Base-by-base conservation (phyloP, 2,888 invertebrate species). In the Hipparchia sbordonii region DNA sequence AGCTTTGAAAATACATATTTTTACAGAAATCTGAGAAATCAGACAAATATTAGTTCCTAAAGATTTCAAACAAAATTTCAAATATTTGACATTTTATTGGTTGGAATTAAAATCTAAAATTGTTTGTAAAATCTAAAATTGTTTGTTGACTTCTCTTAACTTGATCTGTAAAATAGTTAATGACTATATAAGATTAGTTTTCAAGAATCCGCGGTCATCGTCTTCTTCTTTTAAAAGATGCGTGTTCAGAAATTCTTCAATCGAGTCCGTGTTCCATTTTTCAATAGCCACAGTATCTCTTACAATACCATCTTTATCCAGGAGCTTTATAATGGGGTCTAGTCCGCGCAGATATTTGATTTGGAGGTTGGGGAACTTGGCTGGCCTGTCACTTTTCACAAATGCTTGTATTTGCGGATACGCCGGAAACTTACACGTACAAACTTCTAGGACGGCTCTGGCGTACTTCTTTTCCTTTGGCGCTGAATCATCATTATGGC, bases 321-420 rank as follows among this genome's bases (percentile, higher is more conserved):
- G 95, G 67, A 99, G 92, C 86, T 98, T 98, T 63, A 99, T 98
- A 76, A 98, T 96, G 0, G 99, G 99, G 91, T 99, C 98, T 71
- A 98, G 94, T 6, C 99, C 99, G 75, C 99, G 95, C 0, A 98
- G 97, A 85, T 99, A 99, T 84, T 97, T 97, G 65, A 99, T 97
- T 87, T 96, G 96, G 72, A 99, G 95, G 87, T 98, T 98, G 52
- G 98, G 97, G 86, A 98, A 99, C 88, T 98, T 97, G 2, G 96
- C 95, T 7, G 98, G 98, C 81, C 97, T 95, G 78, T 98, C 98
- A 88, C 99, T 98, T 88, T 98, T 99, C 68, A 99, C 97, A 87
- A 99, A 99, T 23, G 99, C 99, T 94, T 99, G 98, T 82, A 99
- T 98, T 94, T 99, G 99, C 59, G 99, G 99, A 95, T 98, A 99